Base-by-base conservation (phyloP, 2,888 invertebrate genomes). In the Loripinus fragilis region DNA sequence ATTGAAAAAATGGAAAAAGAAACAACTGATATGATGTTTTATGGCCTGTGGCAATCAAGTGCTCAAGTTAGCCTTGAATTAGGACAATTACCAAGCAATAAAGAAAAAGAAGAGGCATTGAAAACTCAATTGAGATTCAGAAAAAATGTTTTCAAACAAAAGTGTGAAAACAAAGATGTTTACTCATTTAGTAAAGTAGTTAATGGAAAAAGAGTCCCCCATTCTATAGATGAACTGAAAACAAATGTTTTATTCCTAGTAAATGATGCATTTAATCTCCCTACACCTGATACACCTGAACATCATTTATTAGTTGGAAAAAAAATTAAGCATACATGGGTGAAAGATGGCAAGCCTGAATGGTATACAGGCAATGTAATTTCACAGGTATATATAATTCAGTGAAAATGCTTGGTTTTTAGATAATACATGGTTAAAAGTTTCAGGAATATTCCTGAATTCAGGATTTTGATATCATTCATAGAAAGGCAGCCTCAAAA, bases 341-440 rank as follows among this genome's bases (percentile, higher is more conserved):
- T 75, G 7, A 52, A 45, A 66, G 71, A 79, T 8, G 50, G 42
- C 55, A 69, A 41, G 8, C 10, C 52, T 35, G 45, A 60, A 28
- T 74, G 71, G 74, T 75, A 68, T 28, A 67, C 33, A 48, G 72
- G 71, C 35, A 42, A 35, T 60, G 72, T 74, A 38, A 72, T 71
- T 72, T 75, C 75, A 35, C 68, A 70, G 71, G 66, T 71, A 76
- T 15, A n/a, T n/a, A n/a, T n/a, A n/a, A n/a, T n/a, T n/a, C n/a
- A n/a, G n/a, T n/a, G n/a, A n/a, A n/a, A n/a, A n/a, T n/a, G n/a
- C n/a, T n/a, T n/a, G n/a, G n/a, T n/a, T n/a, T n/a, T n/a, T n/a
- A n/a, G n/a, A n/a, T n/a, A n/a, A n/a, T n/a, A n/a, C n/a, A n/a
- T n/a, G n/a, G n/a, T n/a, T n/a, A n/a, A n/a, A n/a, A n/a, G n/a